Evolutionary conservation across 2,888 invertebrate genomes (phyloP), one percentile per base, ranked within the genome.

Genomic region (Oxystoma pomonae): DNA sequence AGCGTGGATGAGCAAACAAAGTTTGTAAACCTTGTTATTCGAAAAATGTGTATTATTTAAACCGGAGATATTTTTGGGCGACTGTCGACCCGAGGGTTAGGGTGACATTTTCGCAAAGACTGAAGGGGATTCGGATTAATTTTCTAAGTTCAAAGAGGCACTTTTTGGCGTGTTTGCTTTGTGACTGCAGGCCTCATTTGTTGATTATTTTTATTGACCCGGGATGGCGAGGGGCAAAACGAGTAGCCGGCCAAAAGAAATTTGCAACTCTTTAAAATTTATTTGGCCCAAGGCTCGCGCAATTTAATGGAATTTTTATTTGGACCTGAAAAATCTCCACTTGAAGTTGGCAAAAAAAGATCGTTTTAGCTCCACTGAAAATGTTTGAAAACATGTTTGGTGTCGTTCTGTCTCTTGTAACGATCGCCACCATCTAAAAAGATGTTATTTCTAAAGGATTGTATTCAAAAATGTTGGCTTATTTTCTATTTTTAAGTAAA

Each of bases 161-260:
- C 70, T 72, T 67, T 62, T 72, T 35, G 72, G 73, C 72, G 73
- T 75, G 73, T 75, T 74, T 74, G 75, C 75, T 75, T 75, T 75
- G 73, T 73, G 73, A 74, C 75, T 74, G 67, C 72, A 74, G 73
- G 76, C 73, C 73, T 76, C 75, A 76, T 76, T 75, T 75, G 73
- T 74, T 74, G 74, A 76, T 76, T 76, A 75, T 75, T 74, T 75
- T 74, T 74, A 75, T 73, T 75, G 75, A 74, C 75, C 75, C 73
- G 71, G 53, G 53, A 19, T 7, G 5, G 17, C 5, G 19, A 53
- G 19, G 53, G 53, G 5, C 53, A 16, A 53, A 19, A 53, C 5
- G 53, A 5, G 5, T 16, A 53, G n/a, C 5, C 53, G 53, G 7
- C 5, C 3, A n/a, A 53, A 53, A 16, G 19, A 17, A 3, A 53